phyloP scores from a whole-genome alignment of 2,888 invertebrate genomes.

The Germaria angustata region DNA sequence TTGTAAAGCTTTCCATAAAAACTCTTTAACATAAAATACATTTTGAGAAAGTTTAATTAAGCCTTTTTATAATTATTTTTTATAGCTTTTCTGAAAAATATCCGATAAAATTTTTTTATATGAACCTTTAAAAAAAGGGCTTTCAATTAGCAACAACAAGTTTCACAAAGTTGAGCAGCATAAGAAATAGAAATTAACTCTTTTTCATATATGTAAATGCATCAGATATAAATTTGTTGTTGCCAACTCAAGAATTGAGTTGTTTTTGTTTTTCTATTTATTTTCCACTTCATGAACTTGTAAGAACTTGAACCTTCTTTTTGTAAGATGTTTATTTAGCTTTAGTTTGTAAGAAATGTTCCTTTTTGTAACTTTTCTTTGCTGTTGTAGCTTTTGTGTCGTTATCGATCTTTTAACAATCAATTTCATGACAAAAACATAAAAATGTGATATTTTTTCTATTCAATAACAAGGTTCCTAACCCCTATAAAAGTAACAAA shows the following conservation, averaged over 20 bases:
- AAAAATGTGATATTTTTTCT: slow-evolving; percentile 60
- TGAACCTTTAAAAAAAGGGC: too few relatives aligned
- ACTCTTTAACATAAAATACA: too few relatives aligned
- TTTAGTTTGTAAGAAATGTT: slow-evolving; percentile 20
- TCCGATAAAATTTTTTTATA: too few relatives aligned
- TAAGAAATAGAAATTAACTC: too few relatives aligned
- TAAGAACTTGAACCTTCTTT: slow-evolving; percentile 52
- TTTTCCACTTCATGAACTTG: slow-evolving; percentile 37
- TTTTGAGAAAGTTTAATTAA: too few relatives aligned
- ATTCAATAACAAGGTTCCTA: slow-evolving; percentile 66
- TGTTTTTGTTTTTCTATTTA: neutral
- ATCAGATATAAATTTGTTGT: neutral
- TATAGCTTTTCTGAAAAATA: too few relatives aligned
- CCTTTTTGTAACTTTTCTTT: neutral
- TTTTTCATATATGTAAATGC: too few relatives aligned
- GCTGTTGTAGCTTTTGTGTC: slow-evolving; percentile 40
- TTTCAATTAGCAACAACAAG: too few relatives aligned
- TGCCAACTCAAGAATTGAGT: neutral
- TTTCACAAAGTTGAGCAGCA: too few relatives aligned
- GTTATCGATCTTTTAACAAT: slow-evolving; percentile 67
- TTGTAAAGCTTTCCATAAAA: too few relatives aligned
- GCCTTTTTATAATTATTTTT: too few relatives aligned
- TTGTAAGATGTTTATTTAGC: neutral
- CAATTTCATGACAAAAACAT: slow-evolving; percentile 67
- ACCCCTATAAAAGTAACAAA: slow-evolving; percentile 60